phyloP scores from a whole-genome alignment of 2,888 invertebrate genomes.

The Criorhina ranunculi region DNA sequence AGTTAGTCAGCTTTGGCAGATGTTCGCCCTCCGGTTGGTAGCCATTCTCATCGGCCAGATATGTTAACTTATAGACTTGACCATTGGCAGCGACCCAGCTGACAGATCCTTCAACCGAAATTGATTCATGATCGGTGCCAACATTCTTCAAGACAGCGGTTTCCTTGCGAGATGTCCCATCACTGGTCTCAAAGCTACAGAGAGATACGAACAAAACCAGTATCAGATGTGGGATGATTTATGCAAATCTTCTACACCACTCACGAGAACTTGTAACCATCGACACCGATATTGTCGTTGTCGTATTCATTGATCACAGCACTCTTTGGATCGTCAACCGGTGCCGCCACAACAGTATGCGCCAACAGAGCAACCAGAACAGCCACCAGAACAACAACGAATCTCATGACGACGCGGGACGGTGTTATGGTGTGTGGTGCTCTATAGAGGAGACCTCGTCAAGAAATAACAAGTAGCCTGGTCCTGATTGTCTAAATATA shows the following conservation, averaged over 20 bases:
- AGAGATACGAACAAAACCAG: constrained; percentile 2
- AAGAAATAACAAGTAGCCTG: constrained; percentile 68
- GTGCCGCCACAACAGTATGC: constrained; percentile 78
- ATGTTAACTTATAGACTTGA: constrained; percentile 86
- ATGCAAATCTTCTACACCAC: constrained; percentile 50
- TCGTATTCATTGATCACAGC: constrained; percentile 80
- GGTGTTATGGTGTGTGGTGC: constrained; percentile 48
- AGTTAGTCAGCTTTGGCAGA: constrained; percentile 77
- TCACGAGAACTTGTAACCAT: constrained; percentile 87
- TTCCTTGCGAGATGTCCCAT: constrained; percentile 83
- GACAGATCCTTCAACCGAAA: constrained; percentile 85
- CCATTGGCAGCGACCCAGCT: constrained; percentile 86
- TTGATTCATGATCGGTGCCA: constrained; percentile 82
- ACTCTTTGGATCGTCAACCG: constrained; percentile 75
- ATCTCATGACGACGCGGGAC: constrained; percentile 79
- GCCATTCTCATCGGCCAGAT: constrained; percentile 80
- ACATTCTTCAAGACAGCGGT: constrained; percentile 81
- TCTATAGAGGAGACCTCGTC: constrained; percentile 65
- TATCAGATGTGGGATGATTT: neutral
- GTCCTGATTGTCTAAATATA: constrained; percentile 72
- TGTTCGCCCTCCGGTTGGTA: constrained; percentile 82
- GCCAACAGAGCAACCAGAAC: constrained; percentile 72
- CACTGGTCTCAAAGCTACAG: constrained; percentile 82
- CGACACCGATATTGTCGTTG: constrained; percentile 86
- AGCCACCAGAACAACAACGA: constrained; percentile 81